Percentiles rank a stretch among this genome's conserved stretches.
These are phyloP conservation scores for Cnemophilus loriae DNA, from an alignment of 2,113 vertebrate species.

Conservation along the genomic window DNA sequence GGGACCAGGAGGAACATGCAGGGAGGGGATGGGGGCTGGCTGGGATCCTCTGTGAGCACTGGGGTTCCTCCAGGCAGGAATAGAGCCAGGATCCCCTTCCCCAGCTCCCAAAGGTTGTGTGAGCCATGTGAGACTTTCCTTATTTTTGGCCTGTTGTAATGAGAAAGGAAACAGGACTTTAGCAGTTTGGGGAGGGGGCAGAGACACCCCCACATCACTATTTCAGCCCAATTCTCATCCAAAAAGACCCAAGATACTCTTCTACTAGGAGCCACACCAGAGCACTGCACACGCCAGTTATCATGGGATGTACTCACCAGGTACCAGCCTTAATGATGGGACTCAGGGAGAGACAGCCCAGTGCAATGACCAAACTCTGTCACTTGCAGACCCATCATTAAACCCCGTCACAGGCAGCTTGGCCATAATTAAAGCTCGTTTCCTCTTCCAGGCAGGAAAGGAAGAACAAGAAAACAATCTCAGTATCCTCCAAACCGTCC, in stretches of 20 bases:
- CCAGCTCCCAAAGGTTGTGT: neutral
- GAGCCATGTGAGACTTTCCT: neutral
- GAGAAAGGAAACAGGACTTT: neutral
- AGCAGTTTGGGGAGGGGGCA: neutral
- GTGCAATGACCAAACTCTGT: neutral
- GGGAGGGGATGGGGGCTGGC: no score
- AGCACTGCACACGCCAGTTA: neutral
- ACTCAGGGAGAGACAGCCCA: neutral
- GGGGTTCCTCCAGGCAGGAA: neutral
- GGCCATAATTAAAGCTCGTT: neutral
- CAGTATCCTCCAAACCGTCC: neutral
- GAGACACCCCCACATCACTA: neutral
- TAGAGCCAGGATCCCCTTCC: neutral
- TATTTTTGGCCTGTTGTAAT: neutral
- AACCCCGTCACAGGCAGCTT: neutral
- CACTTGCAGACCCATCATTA: neutral
- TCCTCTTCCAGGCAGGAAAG: neutral
- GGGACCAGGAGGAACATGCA: fast-evolving
- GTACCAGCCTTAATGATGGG: neutral
- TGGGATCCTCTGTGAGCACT: neutral
- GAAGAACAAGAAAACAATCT: neutral
- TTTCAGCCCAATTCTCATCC: neutral
- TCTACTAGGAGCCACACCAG: neutral
- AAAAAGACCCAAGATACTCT: neutral
- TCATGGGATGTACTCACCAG: neutral